These are phyloP conservation scores for Hypolimnas misippus DNA, from an alignment of 2,888 invertebrate species.

Conservation along the genomic window DNA sequence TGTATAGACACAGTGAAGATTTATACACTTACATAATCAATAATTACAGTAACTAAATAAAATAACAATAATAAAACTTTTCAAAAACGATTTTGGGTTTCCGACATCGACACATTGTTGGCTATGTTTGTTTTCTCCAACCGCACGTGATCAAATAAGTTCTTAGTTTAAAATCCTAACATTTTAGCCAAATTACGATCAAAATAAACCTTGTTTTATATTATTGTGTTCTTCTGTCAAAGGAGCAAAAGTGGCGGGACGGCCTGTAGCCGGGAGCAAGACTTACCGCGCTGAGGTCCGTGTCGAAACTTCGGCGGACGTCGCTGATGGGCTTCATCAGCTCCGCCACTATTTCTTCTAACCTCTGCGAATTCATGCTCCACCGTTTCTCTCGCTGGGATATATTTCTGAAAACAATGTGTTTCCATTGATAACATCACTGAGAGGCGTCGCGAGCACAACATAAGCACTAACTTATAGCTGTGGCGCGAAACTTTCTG, in stretches of 20 bases:
- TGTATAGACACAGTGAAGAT: too few relatives aligned
- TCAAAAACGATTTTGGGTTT: background rate
- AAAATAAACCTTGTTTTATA: constrained; percentile 4
- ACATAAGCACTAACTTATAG: constrained; percentile 49
- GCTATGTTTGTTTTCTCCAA: background rate
- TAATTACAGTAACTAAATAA: background rate
- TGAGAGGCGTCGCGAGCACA: constrained; percentile 57
- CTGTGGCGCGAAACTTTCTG: constrained; percentile 78
- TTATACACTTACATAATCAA: too few relatives aligned
- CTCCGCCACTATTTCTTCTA: constrained; percentile 76
- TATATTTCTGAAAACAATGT: constrained; percentile 68
- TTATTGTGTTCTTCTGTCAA: constrained; percentile 20
- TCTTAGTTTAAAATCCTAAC: background rate
- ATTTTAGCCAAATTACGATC: background rate
- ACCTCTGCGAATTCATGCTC: constrained; percentile 76
- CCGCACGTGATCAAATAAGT: background rate
- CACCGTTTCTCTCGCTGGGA: constrained; percentile 69
- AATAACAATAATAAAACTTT: background rate
- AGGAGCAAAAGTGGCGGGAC: constrained; percentile 30
- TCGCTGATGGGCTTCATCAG: constrained; percentile 75
- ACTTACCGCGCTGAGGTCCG: constrained; percentile 75
- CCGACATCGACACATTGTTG: background rate
- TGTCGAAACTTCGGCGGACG: constrained; percentile 72
- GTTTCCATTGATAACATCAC: constrained; percentile 69
- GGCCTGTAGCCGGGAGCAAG: constrained; percentile 16